Percentiles rank a stretch among this genome's conserved stretches.
phyloP scores from a whole-genome alignment of 2,888 invertebrate genomes.

The Deladenus siricidicola region DNA sequence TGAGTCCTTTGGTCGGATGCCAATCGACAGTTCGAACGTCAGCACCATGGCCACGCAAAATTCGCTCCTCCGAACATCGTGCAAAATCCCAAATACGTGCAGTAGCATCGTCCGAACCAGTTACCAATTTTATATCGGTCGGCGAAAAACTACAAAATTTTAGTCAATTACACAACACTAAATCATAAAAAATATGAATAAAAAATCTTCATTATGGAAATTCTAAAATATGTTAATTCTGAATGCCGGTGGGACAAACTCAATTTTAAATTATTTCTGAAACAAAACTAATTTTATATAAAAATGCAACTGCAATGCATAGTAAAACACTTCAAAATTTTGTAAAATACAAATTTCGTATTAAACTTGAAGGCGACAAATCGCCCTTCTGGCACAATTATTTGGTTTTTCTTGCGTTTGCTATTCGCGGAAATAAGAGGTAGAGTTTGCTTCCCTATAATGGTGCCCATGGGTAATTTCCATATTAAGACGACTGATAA shows the following conservation, averaged over 20 bases:
- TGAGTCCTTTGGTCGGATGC: slow-evolving; percentile 91
- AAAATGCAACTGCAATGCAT: background rate
- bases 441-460: too few species aligned
- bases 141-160: slow-evolving; percentile 80
- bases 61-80: slow-evolving; percentile 81
- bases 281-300: background rate
- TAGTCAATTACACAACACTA: background rate
- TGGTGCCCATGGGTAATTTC: too few species aligned
- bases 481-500: too few species aligned
- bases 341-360: too few species aligned
- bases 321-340: too few species aligned
- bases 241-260: background rate
- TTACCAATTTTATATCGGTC: slow-evolving; percentile 93
- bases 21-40: slow-evolving; percentile 73
- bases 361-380: too few species aligned
- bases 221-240: too few species aligned
- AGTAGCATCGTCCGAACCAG: slow-evolving; percentile 98
- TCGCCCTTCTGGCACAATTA: too few species aligned
- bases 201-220: too few species aligned
- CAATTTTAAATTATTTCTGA: background rate
- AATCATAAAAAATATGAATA: too few species aligned
- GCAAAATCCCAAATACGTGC: slow-evolving; percentile 97
- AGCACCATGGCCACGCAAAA: slow-evolving; percentile 60
- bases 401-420: too few species aligned
- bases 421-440: too few species aligned